Percentiles rank a stretch among this genome's conserved stretches.
Conservation (phyloP, 2,888 invertebrate species). For the Synergus gifuensis region DNA sequence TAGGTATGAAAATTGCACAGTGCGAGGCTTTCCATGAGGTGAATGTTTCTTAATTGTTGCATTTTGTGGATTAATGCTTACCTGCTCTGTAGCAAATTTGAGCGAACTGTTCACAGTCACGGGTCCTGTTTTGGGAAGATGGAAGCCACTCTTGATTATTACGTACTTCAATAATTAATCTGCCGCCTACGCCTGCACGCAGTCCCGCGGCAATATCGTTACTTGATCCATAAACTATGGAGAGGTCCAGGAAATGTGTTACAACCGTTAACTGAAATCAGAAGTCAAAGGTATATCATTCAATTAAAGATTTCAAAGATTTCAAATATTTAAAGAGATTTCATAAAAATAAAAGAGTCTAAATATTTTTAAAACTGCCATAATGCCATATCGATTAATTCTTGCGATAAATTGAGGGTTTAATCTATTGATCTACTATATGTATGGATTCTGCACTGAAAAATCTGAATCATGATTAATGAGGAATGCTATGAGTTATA, state of each 20-base stretch:
- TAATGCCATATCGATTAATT: no score
- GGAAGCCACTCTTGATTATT: constrained; percentile 86
- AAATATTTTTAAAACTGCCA: neutral
- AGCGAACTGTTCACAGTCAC: constrained; percentile 81
- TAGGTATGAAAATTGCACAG: neutral
- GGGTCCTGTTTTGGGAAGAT: constrained; percentile 82
- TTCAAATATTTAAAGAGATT: no score
- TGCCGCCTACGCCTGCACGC: constrained; percentile 84
- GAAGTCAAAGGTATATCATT: neutral
- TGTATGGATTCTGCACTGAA: neutral
- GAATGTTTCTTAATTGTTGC: neutral
- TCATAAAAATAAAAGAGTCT: no score
- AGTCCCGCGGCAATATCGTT: constrained; percentile 83
- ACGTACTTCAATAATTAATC: constrained; percentile 82
- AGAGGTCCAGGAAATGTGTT: constrained; percentile 87
- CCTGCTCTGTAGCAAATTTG: constrained; percentile 87
- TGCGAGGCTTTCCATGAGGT: neutral
- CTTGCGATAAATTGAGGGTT: neutral
- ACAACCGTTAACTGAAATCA: constrained; percentile 82
- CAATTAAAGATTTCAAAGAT: no score
- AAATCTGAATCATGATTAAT: neutral
- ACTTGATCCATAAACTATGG: constrained; percentile 89
- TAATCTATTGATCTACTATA: neutral
- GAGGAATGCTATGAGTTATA: neutral
- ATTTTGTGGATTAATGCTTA: constrained; percentile 68